A percentile compares a stretch with the other conserved stretches of the same genome.
Conservation (phyloP, 2,888 invertebrate species). For the Phengaris alcon region DNA sequence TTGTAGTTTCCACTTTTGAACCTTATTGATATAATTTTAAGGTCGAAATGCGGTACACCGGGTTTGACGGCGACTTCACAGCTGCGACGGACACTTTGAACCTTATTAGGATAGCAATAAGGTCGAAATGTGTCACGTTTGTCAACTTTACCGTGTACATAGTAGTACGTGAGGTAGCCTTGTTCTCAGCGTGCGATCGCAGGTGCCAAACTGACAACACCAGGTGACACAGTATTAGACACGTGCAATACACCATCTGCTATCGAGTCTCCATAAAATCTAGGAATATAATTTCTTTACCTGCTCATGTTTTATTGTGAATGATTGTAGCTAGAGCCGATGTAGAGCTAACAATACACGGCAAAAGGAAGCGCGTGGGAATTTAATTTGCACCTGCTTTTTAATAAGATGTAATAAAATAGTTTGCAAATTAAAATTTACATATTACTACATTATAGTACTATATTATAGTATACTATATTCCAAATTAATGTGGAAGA, state of each 20-base stretch:
- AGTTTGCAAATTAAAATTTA: too few relatives aligned
- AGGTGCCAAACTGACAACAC: not conserved
- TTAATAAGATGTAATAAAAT: not conserved
- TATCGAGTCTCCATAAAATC: not conserved
- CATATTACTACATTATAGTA: too few relatives aligned
- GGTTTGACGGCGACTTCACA: not conserved
- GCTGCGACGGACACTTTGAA: not conserved
- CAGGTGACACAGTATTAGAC: constrained; percentile 14
- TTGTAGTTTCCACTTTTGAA: not conserved
- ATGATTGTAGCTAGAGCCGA: not conserved
- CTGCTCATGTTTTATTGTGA: not conserved
- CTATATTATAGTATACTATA: too few relatives aligned
- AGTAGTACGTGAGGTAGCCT: not conserved
- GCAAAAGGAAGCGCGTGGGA: not conserved
- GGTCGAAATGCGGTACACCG: not conserved
- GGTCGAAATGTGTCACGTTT: not conserved
- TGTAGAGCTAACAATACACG: too few relatives aligned
- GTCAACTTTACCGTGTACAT: not conserved
- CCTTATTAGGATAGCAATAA: not conserved
- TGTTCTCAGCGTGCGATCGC: constrained; percentile 13
- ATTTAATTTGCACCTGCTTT: not conserved
- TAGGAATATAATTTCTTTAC: not conserved
- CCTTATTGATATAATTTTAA: not conserved
- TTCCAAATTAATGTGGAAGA: too few relatives aligned
- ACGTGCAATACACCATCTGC: constrained; percentile 14